Evolutionary conservation across 2,888 invertebrate species (phyloP).

Genomic region (Cistogaster globosa): DNA sequence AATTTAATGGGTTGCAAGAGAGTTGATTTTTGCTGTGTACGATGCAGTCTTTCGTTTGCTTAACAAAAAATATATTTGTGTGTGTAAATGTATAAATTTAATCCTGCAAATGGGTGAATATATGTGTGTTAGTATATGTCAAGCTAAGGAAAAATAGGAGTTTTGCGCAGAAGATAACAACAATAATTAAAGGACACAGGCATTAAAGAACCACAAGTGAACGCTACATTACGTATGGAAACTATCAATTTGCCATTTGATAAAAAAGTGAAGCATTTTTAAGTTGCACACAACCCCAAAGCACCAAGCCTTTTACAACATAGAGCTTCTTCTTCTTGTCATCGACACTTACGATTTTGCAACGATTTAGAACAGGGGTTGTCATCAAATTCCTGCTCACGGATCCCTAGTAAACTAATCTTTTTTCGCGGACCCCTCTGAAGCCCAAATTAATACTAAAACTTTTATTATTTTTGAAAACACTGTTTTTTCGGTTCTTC

Average conservation of each 20-base stretch:
- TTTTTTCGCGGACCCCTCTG: no score
- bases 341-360: neutral
- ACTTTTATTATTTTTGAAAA: no score
- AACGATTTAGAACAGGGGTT: no score
- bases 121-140: neutral
- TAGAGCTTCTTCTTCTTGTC: neutral
- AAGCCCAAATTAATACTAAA: no score
- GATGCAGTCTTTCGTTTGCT: conserved; percentile 38
- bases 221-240: conserved; percentile 15
- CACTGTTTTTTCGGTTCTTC: no score
- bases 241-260: no score
- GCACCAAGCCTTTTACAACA: no score
- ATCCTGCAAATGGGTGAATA: neutral
- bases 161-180: conserved; percentile 47
- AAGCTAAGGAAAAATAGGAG: conserved; percentile 29
- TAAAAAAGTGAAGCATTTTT: no score
- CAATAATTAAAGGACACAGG: conserved; percentile 16
- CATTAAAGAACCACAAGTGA: conserved; percentile 11
- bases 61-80: conserved; percentile 34
- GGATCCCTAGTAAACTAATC: no score
- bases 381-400: no score
- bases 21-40: conserved; percentile 42
- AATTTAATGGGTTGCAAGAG: conserved; percentile 38
- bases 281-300: no score
- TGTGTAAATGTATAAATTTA: neutral